phyloP scores from a whole-genome alignment of 1,140 invertebrate species.

The Centruroides vittatus region DNA sequence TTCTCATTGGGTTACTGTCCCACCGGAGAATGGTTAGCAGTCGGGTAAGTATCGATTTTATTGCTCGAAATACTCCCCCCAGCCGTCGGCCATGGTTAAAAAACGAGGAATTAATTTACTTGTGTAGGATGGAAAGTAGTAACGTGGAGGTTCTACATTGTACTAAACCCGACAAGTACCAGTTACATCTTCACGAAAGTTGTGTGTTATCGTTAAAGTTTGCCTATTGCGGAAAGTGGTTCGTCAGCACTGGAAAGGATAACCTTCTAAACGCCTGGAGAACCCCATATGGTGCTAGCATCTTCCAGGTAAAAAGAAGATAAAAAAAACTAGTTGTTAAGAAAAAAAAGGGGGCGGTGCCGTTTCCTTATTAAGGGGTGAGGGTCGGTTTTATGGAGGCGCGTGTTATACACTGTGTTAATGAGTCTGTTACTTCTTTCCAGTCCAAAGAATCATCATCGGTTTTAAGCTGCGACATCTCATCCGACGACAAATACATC shows the following conservation, averaged over 20 bases:
- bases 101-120: slow-evolving; percentile 3
- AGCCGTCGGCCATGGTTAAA: background rate
- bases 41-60: slow-evolving; percentile 44
- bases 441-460: slow-evolving; percentile 97
- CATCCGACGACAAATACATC: slow-evolving; percentile 95
- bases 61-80: background rate
- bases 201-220: slow-evolving; percentile 95
- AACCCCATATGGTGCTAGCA: slow-evolving; percentile 93
- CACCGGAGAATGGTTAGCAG: slow-evolving; percentile 93
- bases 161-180: slow-evolving; percentile 91
- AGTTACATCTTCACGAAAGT: slow-evolving; percentile 94
- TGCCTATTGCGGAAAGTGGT: slow-evolving; percentile 96
- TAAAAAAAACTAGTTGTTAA: too few relatives aligned
- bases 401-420: too few relatives aligned
- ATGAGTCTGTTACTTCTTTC: slow-evolving; percentile 26
- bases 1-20: slow-evolving; percentile 97
- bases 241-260: slow-evolving; percentile 97
- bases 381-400: too few relatives aligned
- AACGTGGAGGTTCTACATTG: slow-evolving; percentile 91
- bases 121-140: slow-evolving; percentile 78
- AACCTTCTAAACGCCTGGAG: slow-evolving; percentile 96
- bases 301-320: slow-evolving; percentile 69
- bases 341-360: too few relatives aligned
- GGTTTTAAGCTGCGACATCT: slow-evolving; percentile 97
- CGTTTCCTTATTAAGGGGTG: too few relatives aligned